Evolutionary conservation across 2,113 vertebrate species (phyloP), one percentile per base, ranked within the genome.

Genomic region (Apteryx owenii): DNA sequence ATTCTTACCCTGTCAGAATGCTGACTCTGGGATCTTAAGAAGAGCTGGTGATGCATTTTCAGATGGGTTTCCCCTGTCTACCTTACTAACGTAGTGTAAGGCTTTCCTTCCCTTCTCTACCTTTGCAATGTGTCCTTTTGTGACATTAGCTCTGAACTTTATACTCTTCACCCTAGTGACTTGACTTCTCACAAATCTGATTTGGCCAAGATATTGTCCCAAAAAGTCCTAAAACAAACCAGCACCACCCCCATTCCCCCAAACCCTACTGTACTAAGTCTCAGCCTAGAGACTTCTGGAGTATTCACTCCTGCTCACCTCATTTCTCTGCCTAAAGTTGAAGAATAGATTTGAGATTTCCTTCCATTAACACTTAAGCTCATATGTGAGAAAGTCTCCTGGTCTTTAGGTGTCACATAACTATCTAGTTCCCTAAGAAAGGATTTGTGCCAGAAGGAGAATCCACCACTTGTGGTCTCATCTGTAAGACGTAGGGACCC

Each of bases 161-260:
- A 1, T 11, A 0, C 62, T 69, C 51, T 25, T 48, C n/a, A 1
- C 68, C 38, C 69, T 7, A 3, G 29, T 14, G 53, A 48, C 1
- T 4, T 8, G 70, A 42, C 78, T 33, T 33, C 72, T 85, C 78
- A 0, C 53, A 10, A 6, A 6, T 29, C 28, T 54, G 5, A 1
- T 71, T 7, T 71, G 92, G 79, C 71, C 93, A 79, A 76, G 85
- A 84, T 86, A 84, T 40, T 28, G 54, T n/a, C 33, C 48, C 16
- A 12, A 16, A 16, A 31, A 25, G 22, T 2, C 3, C 16, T 1
- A 6, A 6, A 23, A 7, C 3, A 11, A 46, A 38, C 56, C 12
- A 5, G 22, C 62, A 25, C 46, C 7, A 23, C 40, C 33, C 19
- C 33, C 66, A 3, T 36, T 4, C 48, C 46, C 65, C 33, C 26